Conservation (phyloP, 2,797 vertebrate genomes). For the Furcifer pardalis region DNA sequence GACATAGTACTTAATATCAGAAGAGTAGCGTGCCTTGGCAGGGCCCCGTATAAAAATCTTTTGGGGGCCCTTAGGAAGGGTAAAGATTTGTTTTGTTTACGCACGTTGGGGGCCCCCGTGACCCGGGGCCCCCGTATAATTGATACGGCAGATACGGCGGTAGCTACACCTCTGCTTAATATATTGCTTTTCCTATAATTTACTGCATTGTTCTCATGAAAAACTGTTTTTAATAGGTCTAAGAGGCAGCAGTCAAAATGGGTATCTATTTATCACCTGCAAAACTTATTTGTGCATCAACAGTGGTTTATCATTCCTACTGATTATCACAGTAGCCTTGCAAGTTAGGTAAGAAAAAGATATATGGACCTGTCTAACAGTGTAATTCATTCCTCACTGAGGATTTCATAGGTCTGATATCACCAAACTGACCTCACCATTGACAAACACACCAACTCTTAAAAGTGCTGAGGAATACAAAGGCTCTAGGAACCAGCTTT, state of each 20-base stretch:
- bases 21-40: too few species aligned
- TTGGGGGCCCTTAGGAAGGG: too few species aligned
- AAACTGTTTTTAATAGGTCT: not conserved
- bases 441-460: not conserved
- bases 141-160: too few species aligned
- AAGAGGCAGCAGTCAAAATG: not conserved
- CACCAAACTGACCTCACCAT: too few species aligned
- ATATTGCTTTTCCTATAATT: conserved; percentile 1
- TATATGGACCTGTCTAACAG: not conserved
- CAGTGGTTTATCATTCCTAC: not conserved
- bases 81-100: too few species aligned
- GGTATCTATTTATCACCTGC: not conserved
- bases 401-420: not conserved
- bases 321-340: not conserved
- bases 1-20: fast-evolving
- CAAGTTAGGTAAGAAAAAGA: not conserved
- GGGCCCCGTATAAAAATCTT: too few species aligned
- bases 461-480: not conserved
- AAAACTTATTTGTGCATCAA: not conserved
- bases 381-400: not conserved
- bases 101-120: too few species aligned
- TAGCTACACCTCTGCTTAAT: too few species aligned
- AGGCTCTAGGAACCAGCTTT: not conserved
- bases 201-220: not conserved
- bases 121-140: too few species aligned